Evolutionary conservation across 2,113 vertebrate species (phyloP), one percentile per base, ranked within the genome.

Genomic region (Peromyscus maniculatus): DNA sequence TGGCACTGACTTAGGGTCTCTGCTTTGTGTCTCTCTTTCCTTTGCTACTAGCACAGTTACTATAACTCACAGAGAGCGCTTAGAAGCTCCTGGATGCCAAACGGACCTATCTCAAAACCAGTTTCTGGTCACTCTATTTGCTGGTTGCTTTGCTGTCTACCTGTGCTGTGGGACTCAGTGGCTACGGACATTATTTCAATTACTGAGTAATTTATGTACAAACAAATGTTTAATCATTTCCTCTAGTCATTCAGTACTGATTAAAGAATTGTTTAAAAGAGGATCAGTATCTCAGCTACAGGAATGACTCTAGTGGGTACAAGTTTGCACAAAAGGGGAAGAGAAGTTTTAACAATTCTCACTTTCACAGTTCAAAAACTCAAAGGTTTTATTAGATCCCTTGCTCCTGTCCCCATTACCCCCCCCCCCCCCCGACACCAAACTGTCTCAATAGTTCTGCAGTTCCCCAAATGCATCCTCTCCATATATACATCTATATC

Each of bases 291-390:
- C 26, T 31, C 24, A 86, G 36, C 39, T 16, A 49, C n/a, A 59
- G 22, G n/a, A 57, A 33, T 13, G 36, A 92, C 39, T 82, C 31
- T 57, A 64, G 16, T 71, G 22, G n/a, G 12, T 67, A 55, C 87
- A 8, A 55, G 43, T 67, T 95, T 31, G 86, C 28, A 66, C 16
- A 77, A 24, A 31, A 87, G 80, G 19, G 90, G 31, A 67, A 69
- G 43, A 49, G 39, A 77, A 43, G 26, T 4, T 8, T 82, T 67
- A 79, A 72, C 24, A 91, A 59, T 72, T 92, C 79, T 87, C 43
- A 77, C 69, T 94, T 90, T 93, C 13, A 91, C 83, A 62, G 16
- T 91, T 91, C 55, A 72, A 88, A 93, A 57, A 21, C 69, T 64
- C 28, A 95, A 92, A 36, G 15, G 17, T 69, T 69, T 57, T 49